Evolutionary conservation across 2,113 vertebrate genomes (phyloP).

Genomic region (Abramis brama): DNA sequence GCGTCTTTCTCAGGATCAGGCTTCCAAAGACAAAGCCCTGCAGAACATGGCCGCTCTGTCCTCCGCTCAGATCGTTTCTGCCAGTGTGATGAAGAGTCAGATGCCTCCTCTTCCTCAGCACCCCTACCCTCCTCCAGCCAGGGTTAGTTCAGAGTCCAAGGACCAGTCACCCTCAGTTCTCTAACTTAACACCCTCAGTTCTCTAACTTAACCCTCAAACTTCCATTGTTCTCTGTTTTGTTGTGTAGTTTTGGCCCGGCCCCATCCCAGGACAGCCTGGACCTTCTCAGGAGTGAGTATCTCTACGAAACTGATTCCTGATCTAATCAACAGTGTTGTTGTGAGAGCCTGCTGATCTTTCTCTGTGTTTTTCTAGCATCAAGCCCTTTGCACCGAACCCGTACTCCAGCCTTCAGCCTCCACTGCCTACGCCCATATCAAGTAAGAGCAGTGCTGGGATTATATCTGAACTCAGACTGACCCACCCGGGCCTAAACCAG

Average conservation of each 20-base stretch:
- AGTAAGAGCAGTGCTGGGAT: constrained; percentile 75
- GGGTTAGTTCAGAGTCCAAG: constrained; percentile 77
- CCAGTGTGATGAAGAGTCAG: constrained; percentile 91
- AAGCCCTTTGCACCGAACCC: constrained; percentile 95
- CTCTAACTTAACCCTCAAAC: neutral
- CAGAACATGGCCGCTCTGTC: constrained; percentile 97
- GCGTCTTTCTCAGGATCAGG: constrained; percentile 83
- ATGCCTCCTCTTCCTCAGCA: constrained; percentile 81
- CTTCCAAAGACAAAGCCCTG: constrained; percentile 95
- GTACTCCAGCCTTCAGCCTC: constrained; percentile 87
- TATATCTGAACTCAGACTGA: neutral
- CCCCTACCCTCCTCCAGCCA: constrained; percentile 86
- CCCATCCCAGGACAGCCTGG: constrained; percentile 93
- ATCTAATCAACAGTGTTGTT: neutral
- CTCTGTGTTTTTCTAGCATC: constrained; percentile 78
- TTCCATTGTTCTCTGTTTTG: constrained; percentile 29
- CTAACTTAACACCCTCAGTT: neutral
- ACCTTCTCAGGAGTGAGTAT: constrained; percentile 96
- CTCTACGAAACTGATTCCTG: neutral
- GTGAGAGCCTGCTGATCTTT: neutral
- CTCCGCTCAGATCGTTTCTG: constrained; percentile 93
- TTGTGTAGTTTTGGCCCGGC: constrained; percentile 87
- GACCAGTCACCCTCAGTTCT: neutral
- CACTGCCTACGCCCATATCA: constrained; percentile 84
- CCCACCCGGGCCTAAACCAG: neutral